These are phyloP conservation scores for Eupithecia centaureata DNA, from an alignment of 2,888 invertebrate species.

Conservation along the genomic window DNA sequence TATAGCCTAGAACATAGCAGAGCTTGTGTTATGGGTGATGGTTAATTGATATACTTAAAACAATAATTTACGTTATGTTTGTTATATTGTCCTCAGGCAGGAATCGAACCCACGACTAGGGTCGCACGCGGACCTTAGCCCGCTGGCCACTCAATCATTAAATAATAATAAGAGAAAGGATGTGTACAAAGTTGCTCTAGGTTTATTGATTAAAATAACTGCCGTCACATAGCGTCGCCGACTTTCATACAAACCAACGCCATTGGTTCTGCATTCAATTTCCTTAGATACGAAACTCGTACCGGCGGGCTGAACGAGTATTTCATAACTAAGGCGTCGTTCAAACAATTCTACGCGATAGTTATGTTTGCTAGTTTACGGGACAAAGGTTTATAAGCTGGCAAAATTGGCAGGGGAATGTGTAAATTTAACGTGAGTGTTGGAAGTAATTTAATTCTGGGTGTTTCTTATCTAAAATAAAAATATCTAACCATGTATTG, in stretches of 20 bases:
- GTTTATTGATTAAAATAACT: background rate
- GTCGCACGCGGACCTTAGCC: too few relatives aligned
- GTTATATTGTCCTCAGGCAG: too few relatives aligned
- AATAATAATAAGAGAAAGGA: too few relatives aligned
- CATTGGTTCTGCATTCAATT: conserved; percentile 29
- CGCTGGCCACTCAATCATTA: too few relatives aligned
- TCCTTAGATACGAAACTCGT: conserved; percentile 19
- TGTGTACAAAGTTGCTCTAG: too few relatives aligned
- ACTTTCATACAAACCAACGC: background rate
- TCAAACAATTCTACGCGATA: conserved; percentile 8
- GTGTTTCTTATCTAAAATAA: too few relatives aligned
- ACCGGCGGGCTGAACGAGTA: conserved; percentile 7
- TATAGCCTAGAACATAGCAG: too few relatives aligned
- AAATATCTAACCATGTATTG: too few relatives aligned
- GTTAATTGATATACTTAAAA: too few relatives aligned
- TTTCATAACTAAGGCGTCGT: conserved; percentile 12
- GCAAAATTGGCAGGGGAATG: conserved; percentile 3
- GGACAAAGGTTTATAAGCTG: conserved; percentile 12
- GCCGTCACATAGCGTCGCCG: background rate
- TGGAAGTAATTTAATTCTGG: background rate
- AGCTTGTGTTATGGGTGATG: too few relatives aligned
- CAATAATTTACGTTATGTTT: too few relatives aligned
- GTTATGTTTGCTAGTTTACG: conserved; percentile 6
- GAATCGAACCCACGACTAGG: too few relatives aligned
- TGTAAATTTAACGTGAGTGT: conserved; percentile 1